A percentile compares a stretch with the other conserved stretches of the same genome.
Evolutionary conservation across 2,888 invertebrate genomes (phyloP).

Genomic region (Cabera pusaria): DNA sequence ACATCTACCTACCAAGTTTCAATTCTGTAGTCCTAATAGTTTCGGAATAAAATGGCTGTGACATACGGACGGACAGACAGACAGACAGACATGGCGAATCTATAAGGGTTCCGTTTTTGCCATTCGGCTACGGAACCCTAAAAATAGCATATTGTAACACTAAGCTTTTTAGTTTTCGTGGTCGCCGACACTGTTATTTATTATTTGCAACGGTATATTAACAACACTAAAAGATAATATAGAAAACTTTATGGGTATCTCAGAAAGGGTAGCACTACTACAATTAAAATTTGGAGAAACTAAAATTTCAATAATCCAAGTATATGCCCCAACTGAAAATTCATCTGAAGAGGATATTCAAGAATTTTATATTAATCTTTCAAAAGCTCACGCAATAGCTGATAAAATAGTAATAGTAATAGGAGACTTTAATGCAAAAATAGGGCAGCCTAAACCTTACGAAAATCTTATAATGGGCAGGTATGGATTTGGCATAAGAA

Average conservation of each 20-base stretch:
- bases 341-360: conserved; percentile 12
- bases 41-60: too few relatives aligned
- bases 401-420: conserved; percentile 6
- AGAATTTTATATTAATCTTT: conserved; percentile 8
- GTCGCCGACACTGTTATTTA: too few relatives aligned
- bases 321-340: conserved; percentile 16
- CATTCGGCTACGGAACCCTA: too few relatives aligned
- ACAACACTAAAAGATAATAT: neutral
- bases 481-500: conserved; percentile 17
- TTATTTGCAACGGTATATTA: too few relatives aligned
- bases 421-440: conserved; percentile 21
- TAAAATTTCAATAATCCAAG: conserved; percentile 15
- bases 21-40: too few relatives aligned
- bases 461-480: conserved; percentile 8
- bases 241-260: conserved; percentile 14
- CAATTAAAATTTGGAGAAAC: conserved; percentile 4
- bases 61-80: too few relatives aligned
- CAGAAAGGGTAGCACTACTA: conserved; percentile 16
- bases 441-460: conserved; percentile 7
- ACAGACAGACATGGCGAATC: too few relatives aligned
- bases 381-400: neutral
- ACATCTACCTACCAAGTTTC: too few relatives aligned
- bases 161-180: neutral
- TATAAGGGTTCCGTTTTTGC: too few relatives aligned
- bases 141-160: too few relatives aligned